phyloP scores from a whole-genome alignment of 2,113 vertebrate genomes.

The Saccopteryx leptura region DNA sequence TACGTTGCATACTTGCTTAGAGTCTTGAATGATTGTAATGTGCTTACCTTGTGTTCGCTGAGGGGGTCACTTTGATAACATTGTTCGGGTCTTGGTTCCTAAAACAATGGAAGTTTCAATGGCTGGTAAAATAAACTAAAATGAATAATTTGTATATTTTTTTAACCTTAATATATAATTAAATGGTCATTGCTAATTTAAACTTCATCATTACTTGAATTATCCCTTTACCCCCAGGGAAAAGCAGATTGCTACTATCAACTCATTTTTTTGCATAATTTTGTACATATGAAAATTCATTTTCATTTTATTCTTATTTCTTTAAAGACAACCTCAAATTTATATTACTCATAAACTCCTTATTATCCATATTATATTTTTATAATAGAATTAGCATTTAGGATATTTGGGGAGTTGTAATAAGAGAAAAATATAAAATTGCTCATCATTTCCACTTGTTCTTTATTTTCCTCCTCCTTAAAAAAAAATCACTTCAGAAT shows the following conservation, averaged over 20 bases:
- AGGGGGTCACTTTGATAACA: slow-evolving; percentile 54
- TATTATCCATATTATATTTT: slow-evolving; percentile 5
- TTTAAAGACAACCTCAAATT: background rate
- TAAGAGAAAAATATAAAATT: slow-evolving; percentile 27
- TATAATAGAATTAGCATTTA: background rate
- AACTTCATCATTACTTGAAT: slow-evolving; percentile 29
- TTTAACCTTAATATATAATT: slow-evolving; percentile 12
- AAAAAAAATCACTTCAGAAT: slow-evolving; percentile 50
- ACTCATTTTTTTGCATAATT: background rate
- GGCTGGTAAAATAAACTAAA: slow-evolving; percentile 38
- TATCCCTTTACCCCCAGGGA: background rate
- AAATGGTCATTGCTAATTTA: slow-evolving; percentile 35
- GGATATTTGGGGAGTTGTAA: background rate
- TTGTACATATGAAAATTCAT: slow-evolving; percentile 6
- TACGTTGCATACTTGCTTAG: background rate
- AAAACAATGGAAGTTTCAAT: slow-evolving; percentile 30
- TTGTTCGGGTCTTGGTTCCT: slow-evolving; percentile 62
- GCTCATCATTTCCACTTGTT: background rate
- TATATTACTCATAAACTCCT: slow-evolving; percentile 34
- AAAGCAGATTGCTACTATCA: slow-evolving; percentile 17
- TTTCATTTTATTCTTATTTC: slow-evolving; percentile 24
- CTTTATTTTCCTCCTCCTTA: background rate
- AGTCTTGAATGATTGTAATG: slow-evolving; percentile 26
- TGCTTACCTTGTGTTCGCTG: slow-evolving; percentile 60
- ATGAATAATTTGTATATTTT: slow-evolving; percentile 1